Evolutionary conservation across 2,888 invertebrate species (phyloP), one percentile per base, ranked within the genome.

Genomic region (Penaeus monodon): DNA sequence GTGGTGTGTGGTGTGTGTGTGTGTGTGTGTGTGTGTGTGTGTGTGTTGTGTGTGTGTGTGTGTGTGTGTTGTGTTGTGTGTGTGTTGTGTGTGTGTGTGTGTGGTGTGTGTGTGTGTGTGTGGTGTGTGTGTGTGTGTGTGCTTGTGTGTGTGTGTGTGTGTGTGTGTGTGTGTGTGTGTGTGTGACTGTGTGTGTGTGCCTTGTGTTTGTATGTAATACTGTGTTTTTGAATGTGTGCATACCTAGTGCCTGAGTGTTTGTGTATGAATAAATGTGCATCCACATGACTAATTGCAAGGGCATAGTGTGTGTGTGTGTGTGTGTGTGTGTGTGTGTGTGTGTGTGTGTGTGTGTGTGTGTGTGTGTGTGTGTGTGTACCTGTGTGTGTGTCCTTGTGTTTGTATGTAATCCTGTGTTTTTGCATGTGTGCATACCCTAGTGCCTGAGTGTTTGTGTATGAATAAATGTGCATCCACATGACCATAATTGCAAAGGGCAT

Each of bases 121-220:
- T 57, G 57, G 10, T 57, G 57, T 57, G 57, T 57, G 70, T 68
- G 70, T 68, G 3, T 2, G 70, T 68, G 70, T 68, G n/a, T n/a
- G n/a, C n/a, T n/a, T 68, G 70, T 68, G 70, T 68, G 70, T 68
- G 24, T 22, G 70, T 68, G 70, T 68, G 70, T 68, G n/a, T 24
- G 70, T 68, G 70, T 68, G n/a, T 68, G 70, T 68, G 70, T 68
- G 70, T 68, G 70, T 68, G 70, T 68, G 70, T 68, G n/a, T 3
- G n/a, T 3, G n/a, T 68, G 70, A 1, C 12, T 68, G n/a, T 24
- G n/a, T 68, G 70, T 24, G 1, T 68, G 70, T 68, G n/a, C 12
- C 20, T 2, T 68, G 70, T 24, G 68, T 68, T 33, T 44, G 7
- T 44, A 8, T 44, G 38, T 44, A 44, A 2, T 6, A 0, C 1